These are phyloP conservation scores for Clostera curtula DNA, from an alignment of 2,888 invertebrate species.

Conservation along the genomic window DNA sequence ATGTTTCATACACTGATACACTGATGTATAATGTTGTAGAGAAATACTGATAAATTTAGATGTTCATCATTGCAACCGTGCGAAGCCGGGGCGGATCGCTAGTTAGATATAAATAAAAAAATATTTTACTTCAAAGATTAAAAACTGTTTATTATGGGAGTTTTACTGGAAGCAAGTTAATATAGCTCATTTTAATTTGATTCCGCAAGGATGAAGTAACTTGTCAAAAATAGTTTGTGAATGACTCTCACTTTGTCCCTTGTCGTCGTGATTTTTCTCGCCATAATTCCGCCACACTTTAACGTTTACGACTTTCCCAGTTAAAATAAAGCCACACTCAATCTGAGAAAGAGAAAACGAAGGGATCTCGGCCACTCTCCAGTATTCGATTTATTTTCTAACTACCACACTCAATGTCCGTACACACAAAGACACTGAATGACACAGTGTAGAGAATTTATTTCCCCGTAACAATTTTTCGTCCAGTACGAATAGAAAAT, in stretches of 20 bases:
- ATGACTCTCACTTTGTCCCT: slow-evolving; percentile 23
- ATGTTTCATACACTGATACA: no score
- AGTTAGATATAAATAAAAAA: no score
- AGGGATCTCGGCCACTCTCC: slow-evolving; percentile 39
- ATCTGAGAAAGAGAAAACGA: slow-evolving; percentile 41
- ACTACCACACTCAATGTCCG: slow-evolving; percentile 38
- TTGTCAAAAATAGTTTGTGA: no score
- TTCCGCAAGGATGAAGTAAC: no score
- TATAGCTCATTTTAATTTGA: no score
- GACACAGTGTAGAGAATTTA: slow-evolving; percentile 24
- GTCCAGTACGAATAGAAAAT: slow-evolving; percentile 10
- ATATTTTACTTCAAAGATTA: no score
- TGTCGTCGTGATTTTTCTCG: slow-evolving; percentile 26
- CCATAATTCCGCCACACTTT: slow-evolving; percentile 34
- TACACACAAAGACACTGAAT: slow-evolving; percentile 21
- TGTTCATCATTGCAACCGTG: no score
- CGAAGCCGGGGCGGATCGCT: no score
- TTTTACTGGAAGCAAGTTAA: no score
- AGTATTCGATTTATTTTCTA: slow-evolving; percentile 66
- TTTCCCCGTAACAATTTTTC: neutral
- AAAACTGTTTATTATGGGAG: no score
- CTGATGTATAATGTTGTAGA: no score
- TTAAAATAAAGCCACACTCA: slow-evolving; percentile 55
- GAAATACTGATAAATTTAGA: no score
- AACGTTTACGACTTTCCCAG: slow-evolving; percentile 42